Conservation (phyloP, 2,888 invertebrate genomes). For the Sipha maydis region DNA sequence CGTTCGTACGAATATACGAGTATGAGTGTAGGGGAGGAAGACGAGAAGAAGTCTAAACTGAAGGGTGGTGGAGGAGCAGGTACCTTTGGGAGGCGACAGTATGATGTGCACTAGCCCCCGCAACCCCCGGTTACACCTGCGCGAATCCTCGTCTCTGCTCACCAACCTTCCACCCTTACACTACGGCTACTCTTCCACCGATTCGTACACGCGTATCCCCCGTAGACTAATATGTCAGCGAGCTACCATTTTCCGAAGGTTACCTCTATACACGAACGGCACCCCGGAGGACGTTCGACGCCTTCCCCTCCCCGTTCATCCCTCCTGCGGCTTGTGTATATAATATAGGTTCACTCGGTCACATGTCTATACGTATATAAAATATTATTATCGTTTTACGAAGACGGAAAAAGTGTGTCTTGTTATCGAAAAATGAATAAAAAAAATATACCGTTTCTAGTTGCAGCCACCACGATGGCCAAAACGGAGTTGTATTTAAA, state of each 20-base stretch:
- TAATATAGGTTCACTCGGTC: not conserved
- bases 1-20: not conserved
- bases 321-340: conserved; percentile 10
- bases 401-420: not conserved
- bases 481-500: not conserved
- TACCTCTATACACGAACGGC: conserved; percentile 58
- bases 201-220: conserved; percentile 43
- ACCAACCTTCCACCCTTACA: not conserved
- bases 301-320: not conserved
- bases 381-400: not conserved
- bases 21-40: not conserved
- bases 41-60: not conserved
- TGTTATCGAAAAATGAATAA: not conserved
- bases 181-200: not conserved
- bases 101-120: conserved; percentile 47
- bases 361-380: not conserved
- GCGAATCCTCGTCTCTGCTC: not conserved
- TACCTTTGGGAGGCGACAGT: conserved; percentile 61
- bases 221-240: conserved; percentile 61
- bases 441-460: not conserved
- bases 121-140: not conserved
- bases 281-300: conserved; percentile 61
- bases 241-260: conserved; percentile 60
- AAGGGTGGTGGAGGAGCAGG: not conserved
- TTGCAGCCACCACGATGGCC: not conserved